Conservation (phyloP, 2,888 invertebrate species). For the Chymomyza procnemis region DNA sequence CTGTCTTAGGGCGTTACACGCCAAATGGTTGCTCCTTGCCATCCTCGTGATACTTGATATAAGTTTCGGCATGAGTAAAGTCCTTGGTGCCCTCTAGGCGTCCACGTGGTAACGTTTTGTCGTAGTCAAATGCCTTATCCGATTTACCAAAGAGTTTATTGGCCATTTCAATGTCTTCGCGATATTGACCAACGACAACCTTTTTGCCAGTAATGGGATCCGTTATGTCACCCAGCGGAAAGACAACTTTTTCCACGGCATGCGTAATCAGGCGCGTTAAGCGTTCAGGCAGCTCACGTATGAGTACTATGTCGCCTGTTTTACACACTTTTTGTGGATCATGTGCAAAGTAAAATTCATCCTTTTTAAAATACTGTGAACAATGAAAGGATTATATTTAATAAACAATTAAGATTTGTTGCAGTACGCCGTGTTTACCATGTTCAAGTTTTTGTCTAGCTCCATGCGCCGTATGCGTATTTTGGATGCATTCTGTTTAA, state of each 20-base stretch:
- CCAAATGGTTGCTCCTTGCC: conserved; percentile 86
- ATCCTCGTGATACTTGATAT: conserved; percentile 88
- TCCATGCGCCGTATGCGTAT: conserved; percentile 87
- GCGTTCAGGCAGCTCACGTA: conserved; percentile 86
- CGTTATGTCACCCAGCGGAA: conserved; percentile 90
- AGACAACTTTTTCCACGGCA: conserved; percentile 87
- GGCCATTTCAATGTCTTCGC: conserved; percentile 85
- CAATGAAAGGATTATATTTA: no score
- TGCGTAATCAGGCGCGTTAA: conserved; percentile 88
- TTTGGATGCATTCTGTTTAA: conserved; percentile 88
- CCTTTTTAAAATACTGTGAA: conserved; percentile 88
- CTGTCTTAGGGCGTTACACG: conserved; percentile 77
- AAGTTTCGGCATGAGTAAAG: conserved; percentile 87
- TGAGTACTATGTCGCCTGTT: conserved; percentile 89
- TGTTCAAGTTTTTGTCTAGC: conserved; percentile 86
- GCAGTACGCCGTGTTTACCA: conserved; percentile 81
- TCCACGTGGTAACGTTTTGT: conserved; percentile 88
- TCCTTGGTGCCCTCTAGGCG: conserved; percentile 90
- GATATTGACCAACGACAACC: conserved; percentile 85
- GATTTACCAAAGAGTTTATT: conserved; percentile 85
- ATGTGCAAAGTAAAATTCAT: conserved; percentile 86
- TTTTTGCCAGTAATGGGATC: conserved; percentile 91
- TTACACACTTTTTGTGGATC: conserved; percentile 89
- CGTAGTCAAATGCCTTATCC: conserved; percentile 85
- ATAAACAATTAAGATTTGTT: neutral